A percentile compares a stretch with the other conserved stretches of the same genome.
Evolutionary conservation across 1,140 invertebrate species (phyloP).

Genomic region (Ceratitis capitata): DNA sequence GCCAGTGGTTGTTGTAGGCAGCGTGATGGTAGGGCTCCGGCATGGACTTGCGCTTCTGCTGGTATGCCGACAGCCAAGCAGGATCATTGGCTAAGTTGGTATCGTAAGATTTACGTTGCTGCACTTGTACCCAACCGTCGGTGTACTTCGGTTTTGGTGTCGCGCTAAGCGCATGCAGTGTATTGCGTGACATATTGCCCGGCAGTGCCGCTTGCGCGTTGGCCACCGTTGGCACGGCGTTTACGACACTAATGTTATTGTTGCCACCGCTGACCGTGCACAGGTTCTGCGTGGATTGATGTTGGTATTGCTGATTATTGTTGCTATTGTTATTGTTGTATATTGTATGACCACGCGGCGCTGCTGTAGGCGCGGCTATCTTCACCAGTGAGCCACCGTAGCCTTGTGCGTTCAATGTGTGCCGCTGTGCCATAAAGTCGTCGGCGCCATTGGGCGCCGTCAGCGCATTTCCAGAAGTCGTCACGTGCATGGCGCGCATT

Average conservation of each 20-base stretch:
- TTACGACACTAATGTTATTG: background rate
- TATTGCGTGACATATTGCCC: constrained; percentile 78
- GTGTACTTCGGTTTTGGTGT: constrained; percentile 78
- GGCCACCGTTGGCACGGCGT: background rate
- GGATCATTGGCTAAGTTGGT: constrained; percentile 53
- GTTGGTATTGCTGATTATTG: constrained; percentile 52
- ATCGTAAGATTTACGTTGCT: constrained; percentile 50
- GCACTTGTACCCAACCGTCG: constrained; percentile 63
- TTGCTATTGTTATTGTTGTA: too few species aligned
- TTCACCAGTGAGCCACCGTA: constrained; percentile 60
- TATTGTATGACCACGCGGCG: constrained; percentile 39
- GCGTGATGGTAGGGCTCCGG: constrained; percentile 66
- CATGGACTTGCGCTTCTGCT: constrained; percentile 74
- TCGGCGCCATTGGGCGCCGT: background rate
- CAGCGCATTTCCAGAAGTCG: constrained; percentile 43
- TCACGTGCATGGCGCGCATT: constrained; percentile 59
- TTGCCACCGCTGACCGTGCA: constrained; percentile 24
- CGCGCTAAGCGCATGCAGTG: constrained; percentile 80
- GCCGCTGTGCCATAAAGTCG: constrained; percentile 47
- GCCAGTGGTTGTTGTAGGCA: constrained; percentile 82
- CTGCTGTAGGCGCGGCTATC: constrained; percentile 45
- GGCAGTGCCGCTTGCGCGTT: constrained; percentile 42
- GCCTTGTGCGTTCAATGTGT: constrained; percentile 42
- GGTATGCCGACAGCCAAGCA: constrained; percentile 70
- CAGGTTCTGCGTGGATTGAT: constrained; percentile 59